Conservation (phyloP, 2,888 invertebrate genomes). For the Megamerina dolium region DNA sequence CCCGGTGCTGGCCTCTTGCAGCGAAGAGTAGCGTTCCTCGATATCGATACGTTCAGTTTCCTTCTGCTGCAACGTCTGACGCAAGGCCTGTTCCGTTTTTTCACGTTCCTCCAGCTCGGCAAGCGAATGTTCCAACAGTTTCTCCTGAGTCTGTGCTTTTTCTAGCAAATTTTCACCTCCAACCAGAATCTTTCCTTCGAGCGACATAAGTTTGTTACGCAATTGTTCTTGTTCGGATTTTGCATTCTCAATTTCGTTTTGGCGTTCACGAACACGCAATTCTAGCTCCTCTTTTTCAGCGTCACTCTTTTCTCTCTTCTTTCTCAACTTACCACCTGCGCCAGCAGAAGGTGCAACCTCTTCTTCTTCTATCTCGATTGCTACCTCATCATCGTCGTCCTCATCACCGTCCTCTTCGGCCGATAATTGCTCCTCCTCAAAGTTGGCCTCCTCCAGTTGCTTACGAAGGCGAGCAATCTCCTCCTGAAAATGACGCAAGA, state of each 20-base stretch:
- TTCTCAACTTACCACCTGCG: conserved; percentile 50
- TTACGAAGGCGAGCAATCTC: conserved; percentile 90
- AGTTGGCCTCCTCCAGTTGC: conserved; percentile 66
- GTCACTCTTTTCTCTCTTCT: conserved; percentile 52
- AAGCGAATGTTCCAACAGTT: conserved; percentile 80
- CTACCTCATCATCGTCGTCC: conserved; percentile 53
- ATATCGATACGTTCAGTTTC: conserved; percentile 90
- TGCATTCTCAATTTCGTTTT: conserved; percentile 69
- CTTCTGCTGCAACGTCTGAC: conserved; percentile 77
- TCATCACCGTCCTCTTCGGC: conserved; percentile 42
- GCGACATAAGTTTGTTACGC: conserved; percentile 75
- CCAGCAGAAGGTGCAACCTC: conserved; percentile 54
- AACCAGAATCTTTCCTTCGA: conserved; percentile 93
- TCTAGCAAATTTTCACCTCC: conserved; percentile 97
- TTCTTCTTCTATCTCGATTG: conserved; percentile 52
- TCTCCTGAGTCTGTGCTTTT: conserved; percentile 90
- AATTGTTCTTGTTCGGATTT: conserved; percentile 76
- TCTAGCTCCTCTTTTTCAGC: conserved; percentile 62
- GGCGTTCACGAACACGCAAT: conserved; percentile 61
- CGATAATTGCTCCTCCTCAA: conserved; percentile 43
- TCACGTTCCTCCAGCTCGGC: conserved; percentile 72
- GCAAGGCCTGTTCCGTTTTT: conserved; percentile 72
- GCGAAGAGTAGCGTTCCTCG: conserved; percentile 87
- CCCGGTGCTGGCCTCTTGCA: conserved; percentile 92
- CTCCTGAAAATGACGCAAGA: conserved; percentile 90